Base-by-base conservation (phyloP, 1,140 invertebrate genomes). In the Plectrocnemia conspersa region DNA sequence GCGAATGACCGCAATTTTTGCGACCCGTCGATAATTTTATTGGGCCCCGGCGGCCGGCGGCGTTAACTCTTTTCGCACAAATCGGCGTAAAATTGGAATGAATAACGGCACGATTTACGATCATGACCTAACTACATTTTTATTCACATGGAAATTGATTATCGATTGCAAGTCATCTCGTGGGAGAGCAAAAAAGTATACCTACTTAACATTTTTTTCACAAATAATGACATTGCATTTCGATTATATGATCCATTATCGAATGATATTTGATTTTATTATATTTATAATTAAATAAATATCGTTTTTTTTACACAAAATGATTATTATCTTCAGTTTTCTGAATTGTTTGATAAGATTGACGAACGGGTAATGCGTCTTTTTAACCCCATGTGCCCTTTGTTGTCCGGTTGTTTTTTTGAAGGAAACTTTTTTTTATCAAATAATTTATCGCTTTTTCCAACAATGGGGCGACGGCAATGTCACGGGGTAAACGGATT, bases 401-500 rank as follows among this genome's bases (percentile, higher is more conserved):
- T 22, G 22, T 22, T 18, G 11, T 18, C 15, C n/a, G 22, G 22
- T n/a, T 22, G 5, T 9, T 18, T 7, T 40, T 18, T 22, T 44
- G 11, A 25, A 15, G 10, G 23, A 47, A 25, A 13, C 23, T 13
- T 9, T 47, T 13, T 47, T 47, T 47, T 47, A 47, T 47, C 44
- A 47, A 25, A 44, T 35, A 50, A 56, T 56, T 56, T 50, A 56
- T 56, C 54, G 27, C 33, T 16, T 21, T 27, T 7, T 4, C 22
- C 4, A 1, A 44, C 38, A 56, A 44, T 19, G 25, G 35, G 40
- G 46, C 10, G 24, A 29, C 41, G 41, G 47, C 47, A 56, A 56
- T 56, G 47, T 56, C 46, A 56, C 27, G 27, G 16, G 18, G 27
- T 56, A 44, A 56, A 52, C 19, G 54, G 54, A 56, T 56, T 56